phyloP scores from a whole-genome alignment of 1,140 invertebrate genomes.

The Batillaria attramentaria region DNA sequence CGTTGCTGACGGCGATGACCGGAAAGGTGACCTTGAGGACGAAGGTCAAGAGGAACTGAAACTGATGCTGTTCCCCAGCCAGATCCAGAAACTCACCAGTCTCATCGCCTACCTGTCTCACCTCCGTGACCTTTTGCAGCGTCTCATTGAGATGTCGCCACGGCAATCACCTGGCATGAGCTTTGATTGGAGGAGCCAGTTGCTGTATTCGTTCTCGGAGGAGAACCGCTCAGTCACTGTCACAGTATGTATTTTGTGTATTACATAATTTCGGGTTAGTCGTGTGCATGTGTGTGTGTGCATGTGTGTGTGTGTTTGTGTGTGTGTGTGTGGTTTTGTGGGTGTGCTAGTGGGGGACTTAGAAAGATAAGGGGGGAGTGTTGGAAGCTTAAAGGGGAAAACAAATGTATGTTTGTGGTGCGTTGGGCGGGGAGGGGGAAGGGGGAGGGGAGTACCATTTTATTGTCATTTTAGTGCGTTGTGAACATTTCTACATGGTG shows the following conservation, averaged over 20 bases:
- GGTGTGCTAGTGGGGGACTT: too few species aligned
- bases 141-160: constrained; percentile 46
- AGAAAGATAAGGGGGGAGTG: too few species aligned
- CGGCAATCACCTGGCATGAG: constrained; percentile 41
- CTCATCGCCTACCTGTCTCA: constrained; percentile 63
- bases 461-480: too few species aligned
- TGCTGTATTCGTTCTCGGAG: constrained; percentile 58
- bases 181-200: constrained; percentile 64
- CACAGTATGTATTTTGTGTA: constrained; percentile 48
- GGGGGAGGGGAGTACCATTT: too few species aligned
- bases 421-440: too few species aligned
- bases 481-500: neutral
- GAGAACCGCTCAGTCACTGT: constrained; percentile 56
- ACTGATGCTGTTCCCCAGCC: constrained; percentile 66
- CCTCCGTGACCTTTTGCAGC: constrained; percentile 61
- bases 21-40: constrained; percentile 36
- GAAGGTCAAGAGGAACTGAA: constrained; percentile 45
- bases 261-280: too few species aligned
- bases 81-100: constrained; percentile 66
- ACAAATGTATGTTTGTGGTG: too few species aligned
- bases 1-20: constrained; percentile 17
- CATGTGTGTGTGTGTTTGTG: neutral
- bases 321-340: neutral
- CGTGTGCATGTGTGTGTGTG: neutral
- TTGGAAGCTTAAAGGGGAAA: too few species aligned